Base-by-base conservation (phyloP, 2,888 invertebrate species). In the Pandemis corylana region DNA sequence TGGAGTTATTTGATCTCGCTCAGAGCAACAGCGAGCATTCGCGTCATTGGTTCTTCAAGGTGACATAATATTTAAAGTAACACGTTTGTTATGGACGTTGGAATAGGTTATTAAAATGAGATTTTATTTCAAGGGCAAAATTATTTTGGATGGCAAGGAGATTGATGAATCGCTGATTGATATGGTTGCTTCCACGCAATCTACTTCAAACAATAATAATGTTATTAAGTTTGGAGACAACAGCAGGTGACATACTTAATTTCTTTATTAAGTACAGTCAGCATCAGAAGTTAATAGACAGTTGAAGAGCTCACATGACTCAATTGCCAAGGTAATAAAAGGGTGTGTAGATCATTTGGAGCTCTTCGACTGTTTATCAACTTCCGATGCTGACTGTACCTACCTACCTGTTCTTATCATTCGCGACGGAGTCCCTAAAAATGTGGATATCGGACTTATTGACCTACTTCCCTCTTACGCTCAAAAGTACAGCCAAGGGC, bases 11-110 rank as follows among this genome's bases (percentile, higher is more conserved):
- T 93, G 99, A 99, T 94, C 96, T 99, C 80, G 99, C 99, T 4
- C 99, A 99, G 90, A 98, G 98, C 46, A 99, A 99, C 89, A 99
- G 99, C 89, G 99, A 99, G 89, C 99, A 99, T 90, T 99, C 99
- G 77, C 96, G 99, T 6, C 99, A 99, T 95, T 99, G 99, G 99
- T 99, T 99, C 94, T 99, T 99, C 91, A 98, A 98, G 93, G 95
- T 95, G 87, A 81, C 41, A 46, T 15, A 12, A 28, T 61, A 73
- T 69, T 75, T 66, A 56, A 20, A 63, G 15, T 28, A 41, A 61
- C 13, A 72, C n/a, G 12, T 68, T 66, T 65, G 66, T 44, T 28
- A 68, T 71, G 76, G 61, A 77, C 69, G 70, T 44, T 56, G 7
- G 42, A 13, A 51, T 10, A 42, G 10, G 51, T 53, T 70, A n/a